Base-by-base conservation (phyloP, 2,888 invertebrate species). In the Amiota mariae region DNA sequence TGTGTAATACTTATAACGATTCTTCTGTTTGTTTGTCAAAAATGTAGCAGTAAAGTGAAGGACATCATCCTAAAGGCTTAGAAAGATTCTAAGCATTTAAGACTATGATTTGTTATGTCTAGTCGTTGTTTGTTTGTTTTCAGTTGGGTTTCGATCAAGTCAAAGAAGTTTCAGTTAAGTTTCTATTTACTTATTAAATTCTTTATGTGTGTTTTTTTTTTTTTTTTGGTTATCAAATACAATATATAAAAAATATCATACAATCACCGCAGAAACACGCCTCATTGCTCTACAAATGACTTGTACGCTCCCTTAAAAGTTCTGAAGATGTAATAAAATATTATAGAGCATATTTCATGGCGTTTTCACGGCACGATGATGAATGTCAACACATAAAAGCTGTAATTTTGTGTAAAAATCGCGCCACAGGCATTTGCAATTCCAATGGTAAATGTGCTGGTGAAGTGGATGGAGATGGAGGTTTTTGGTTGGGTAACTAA, bases 341-440 rank as follows among this genome's bases (percentile, higher is more conserved):
- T 83, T 84, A 81, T 82, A 75, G 75, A 71, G 83, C 82, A 81
- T 84, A 80, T 81, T 84, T 84, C 80, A 84, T 73, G 79, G 79
- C 78, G 76, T 75, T 80, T 76, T 77, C 80, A 80, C 79, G 79
- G 80, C 80, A 75, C 48, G 51, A 84, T 85, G 85, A 85, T 85
- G 83, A 84, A 85, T 85, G 85, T 82, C 80, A 80, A 78, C 76
- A 78, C 81, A 85, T 79, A 84, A 85, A 84, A 82, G 85, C 84
- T 81, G 83, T 84, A 85, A 84, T 84, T 84, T 83, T 81, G 81
- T 82, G 80, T 81, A 78, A 77, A 82, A 84, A 83, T 75, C 67
- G 71, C 70, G 72, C 20, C 70, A 57, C 67, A 54, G 51, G 67
- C 51, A 18, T 54, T n/a, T 12, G 9, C n/a, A 46, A 46, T 12